A percentile compares a stretch with the other conserved stretches of the same genome.
phyloP scores from a whole-genome alignment of 2,113 vertebrate genomes.

The Origma solitaria region DNA sequence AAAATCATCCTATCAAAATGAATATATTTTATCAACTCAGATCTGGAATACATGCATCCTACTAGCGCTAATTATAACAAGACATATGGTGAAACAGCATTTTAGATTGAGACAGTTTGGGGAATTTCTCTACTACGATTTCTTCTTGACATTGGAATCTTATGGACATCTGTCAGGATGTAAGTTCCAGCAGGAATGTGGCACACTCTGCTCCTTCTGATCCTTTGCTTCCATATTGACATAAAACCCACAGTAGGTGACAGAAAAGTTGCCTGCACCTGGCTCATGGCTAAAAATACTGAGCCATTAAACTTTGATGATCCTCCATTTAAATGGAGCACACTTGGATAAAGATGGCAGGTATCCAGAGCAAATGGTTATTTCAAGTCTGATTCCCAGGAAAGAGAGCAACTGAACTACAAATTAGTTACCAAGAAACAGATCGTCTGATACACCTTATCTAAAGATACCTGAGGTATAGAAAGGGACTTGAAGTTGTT shows the following conservation, averaged over 20 bases:
- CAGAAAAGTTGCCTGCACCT: constrained; percentile 47
- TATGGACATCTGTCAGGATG: constrained; percentile 44
- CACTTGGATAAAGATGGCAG: background rate
- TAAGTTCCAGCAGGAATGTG: constrained; percentile 36
- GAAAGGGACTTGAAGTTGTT: background rate
- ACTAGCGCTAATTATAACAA: constrained; percentile 31
- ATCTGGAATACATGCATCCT: constrained; percentile 39
- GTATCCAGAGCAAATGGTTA: constrained; percentile 7
- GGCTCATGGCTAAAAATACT: constrained; percentile 35
- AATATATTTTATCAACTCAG: constrained; percentile 55
- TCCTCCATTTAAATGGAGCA: background rate
- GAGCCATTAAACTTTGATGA: constrained; percentile 28
- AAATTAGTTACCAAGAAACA: background rate
- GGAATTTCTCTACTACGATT: constrained; percentile 53
- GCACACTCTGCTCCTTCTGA: constrained; percentile 10
- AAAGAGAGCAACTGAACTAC: background rate
- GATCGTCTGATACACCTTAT: background rate
- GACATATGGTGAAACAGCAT: constrained; percentile 51
- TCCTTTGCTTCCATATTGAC: constrained; percentile 21
- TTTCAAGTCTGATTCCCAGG: background rate
- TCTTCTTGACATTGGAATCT: constrained; percentile 40
- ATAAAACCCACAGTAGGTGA: constrained; percentile 43
- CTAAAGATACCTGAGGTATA: background rate
- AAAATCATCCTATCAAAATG: constrained; percentile 45
- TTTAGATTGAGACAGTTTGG: constrained; percentile 47